phyloP scores from a whole-genome alignment of 1,140 invertebrate species.

The Apis mellifera region DNA sequence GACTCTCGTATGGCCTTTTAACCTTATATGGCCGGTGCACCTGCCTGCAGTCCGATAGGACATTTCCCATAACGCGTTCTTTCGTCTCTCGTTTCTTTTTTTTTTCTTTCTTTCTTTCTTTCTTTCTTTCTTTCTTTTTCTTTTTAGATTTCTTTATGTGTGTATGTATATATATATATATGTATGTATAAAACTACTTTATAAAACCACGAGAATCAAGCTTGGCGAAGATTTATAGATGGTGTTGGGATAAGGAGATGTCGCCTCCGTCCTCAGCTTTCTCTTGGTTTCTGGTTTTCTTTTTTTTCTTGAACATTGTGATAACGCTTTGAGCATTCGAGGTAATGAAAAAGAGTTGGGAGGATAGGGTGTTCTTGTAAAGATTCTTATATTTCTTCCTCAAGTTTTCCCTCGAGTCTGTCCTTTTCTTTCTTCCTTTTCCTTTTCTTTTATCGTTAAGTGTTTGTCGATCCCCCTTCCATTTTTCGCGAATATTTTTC shows the following conservation, averaged over 20 bases:
- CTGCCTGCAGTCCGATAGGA: slow-evolving; percentile 66
- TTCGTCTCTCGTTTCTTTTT: slow-evolving; percentile 30
- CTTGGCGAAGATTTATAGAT: slow-evolving; percentile 50
- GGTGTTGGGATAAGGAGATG: slow-evolving; percentile 22
- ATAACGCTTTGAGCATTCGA: neutral
- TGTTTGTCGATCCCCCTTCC: too few relatives aligned
- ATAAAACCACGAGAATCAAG: slow-evolving; percentile 45
- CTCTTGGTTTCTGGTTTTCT: neutral
- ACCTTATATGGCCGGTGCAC: slow-evolving; percentile 73
- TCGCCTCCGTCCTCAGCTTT: neutral
- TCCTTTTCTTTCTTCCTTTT: neutral
- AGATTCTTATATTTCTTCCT: too few relatives aligned
- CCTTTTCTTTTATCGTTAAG: neutral
- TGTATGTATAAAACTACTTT: neutral
- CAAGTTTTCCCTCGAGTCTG: neutral
- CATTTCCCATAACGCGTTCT: slow-evolving; percentile 67
- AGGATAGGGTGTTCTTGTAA: too few relatives aligned
- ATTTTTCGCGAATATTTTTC: neutral
- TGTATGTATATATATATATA: neutral
- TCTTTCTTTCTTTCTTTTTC: neutral
- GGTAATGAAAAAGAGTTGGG: too few relatives aligned
- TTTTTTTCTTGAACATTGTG: neutral
- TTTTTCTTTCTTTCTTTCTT: neutral
- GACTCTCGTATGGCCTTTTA: slow-evolving; percentile 70
- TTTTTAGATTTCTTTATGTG: neutral